Conservation (phyloP, 1,140 invertebrate genomes). For the Holotrichia oblita region DNA sequence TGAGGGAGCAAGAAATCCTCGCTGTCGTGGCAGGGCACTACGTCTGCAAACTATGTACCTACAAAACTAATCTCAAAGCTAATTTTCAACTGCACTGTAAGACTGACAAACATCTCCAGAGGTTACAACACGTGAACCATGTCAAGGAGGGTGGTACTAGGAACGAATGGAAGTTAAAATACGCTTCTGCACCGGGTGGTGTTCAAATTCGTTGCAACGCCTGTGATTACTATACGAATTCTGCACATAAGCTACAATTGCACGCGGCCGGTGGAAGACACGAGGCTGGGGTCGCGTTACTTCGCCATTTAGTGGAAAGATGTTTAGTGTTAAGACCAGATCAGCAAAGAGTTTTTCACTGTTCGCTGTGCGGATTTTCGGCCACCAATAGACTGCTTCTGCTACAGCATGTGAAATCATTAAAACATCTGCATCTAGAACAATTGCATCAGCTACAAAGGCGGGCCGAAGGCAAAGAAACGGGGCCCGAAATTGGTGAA, state of each 20-base stretch:
- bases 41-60: slow-evolving; percentile 97
- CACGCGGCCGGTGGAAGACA: slow-evolving; percentile 89
- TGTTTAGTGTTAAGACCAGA: slow-evolving; percentile 68
- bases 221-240: slow-evolving; percentile 97
- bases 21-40: slow-evolving; percentile 92
- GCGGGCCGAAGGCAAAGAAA: slow-evolving; percentile 78
- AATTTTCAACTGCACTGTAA: slow-evolving; percentile 99
- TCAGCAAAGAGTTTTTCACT: slow-evolving; percentile 75
- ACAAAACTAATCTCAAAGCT: slow-evolving; percentile 98
- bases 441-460: slow-evolving; percentile 90
- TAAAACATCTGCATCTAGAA: slow-evolving; percentile 92
- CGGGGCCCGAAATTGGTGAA: slow-evolving; percentile 81
- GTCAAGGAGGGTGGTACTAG: slow-evolving; percentile 93
- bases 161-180: slow-evolving; percentile 97
- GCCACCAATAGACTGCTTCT: slow-evolving; percentile 83
- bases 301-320: slow-evolving; percentile 83
- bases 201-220: slow-evolving; percentile 95
- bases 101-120: slow-evolving; percentile 98
- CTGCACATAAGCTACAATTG: slow-evolving; percentile 93
- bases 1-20: slow-evolving; percentile 90
- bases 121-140: slow-evolving; percentile 97
- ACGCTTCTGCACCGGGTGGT: slow-evolving; percentile 79
- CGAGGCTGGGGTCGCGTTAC: slow-evolving; percentile 85
- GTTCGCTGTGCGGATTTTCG: slow-evolving; percentile 86
- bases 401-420: slow-evolving; percentile 89